These are phyloP conservation scores for Danio aesculapii DNA, from an alignment of 2,797 vertebrate species.

Conservation along the genomic window DNA sequence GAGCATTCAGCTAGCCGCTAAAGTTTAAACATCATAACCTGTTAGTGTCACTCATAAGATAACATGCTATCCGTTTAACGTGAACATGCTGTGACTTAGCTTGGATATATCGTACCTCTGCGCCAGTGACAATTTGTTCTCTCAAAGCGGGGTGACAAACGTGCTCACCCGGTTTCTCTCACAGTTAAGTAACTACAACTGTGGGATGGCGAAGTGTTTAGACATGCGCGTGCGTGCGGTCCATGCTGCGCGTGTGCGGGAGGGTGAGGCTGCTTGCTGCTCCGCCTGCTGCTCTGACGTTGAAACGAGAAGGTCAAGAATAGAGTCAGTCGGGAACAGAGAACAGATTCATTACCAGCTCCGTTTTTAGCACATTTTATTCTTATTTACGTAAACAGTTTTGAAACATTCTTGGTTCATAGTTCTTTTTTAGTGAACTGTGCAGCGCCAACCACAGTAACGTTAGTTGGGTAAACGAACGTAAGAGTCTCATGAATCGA, in stretches of 20 bases:
- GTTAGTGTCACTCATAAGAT: conserved; percentile 6
- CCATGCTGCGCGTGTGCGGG: conserved; percentile 8
- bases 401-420: neutral
- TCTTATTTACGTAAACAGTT: neutral
- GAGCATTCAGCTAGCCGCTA: conserved; percentile 26
- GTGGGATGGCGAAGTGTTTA: conserved; percentile 12
- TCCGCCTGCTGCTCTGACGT: conserved; percentile 15
- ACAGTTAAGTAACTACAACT: neutral
- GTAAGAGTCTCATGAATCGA: neutral
- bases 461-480: neutral
- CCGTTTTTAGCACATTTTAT: neutral
- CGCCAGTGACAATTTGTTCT: conserved; percentile 16
- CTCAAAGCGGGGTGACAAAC: neutral
- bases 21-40: conserved; percentile 29
- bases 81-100: neutral
- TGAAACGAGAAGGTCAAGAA: conserved; percentile 5
- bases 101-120: conserved; percentile 21
- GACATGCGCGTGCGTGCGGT: conserved; percentile 22
- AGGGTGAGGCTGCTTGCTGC: neutral
- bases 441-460: too few species aligned
- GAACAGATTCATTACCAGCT: neutral
- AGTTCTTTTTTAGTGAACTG: neutral
- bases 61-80: neutral
- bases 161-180: conserved; percentile 13
- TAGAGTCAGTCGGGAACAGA: neutral